A percentile compares a stretch with the other conserved stretches of the same genome.
phyloP scores from a whole-genome alignment of 2,113 vertebrate genomes.

The Oryzias woworae region DNA sequence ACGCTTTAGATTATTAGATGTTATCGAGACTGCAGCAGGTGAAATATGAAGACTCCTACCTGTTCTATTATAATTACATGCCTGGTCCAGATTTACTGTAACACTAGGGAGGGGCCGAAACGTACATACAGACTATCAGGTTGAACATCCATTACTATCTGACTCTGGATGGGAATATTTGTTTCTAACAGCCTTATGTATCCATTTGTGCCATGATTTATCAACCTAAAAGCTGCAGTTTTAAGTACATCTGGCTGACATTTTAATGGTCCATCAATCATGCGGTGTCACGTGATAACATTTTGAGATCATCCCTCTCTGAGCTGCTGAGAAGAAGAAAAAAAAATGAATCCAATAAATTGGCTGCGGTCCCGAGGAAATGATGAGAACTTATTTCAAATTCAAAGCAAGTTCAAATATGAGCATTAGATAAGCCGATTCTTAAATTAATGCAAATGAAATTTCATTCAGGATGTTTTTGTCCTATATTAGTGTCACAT shows the following conservation, averaged over 20 bases:
- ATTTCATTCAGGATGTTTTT: conserved; percentile 67
- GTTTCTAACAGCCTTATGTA: conserved; percentile 71
- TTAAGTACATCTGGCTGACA: conserved; percentile 72
- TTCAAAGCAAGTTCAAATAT: conserved; percentile 70
- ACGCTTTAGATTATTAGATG: conserved; percentile 83
- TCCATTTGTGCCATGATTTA: conserved; percentile 72
- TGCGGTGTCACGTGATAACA: conserved; percentile 66
- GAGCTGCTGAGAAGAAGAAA: conserved; percentile 22
- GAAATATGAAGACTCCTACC: conserved; percentile 82
- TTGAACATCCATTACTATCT: conserved; percentile 63
- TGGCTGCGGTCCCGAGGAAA: conserved; percentile 70
- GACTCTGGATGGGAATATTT: conserved; percentile 64
- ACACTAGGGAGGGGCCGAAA: conserved; percentile 23
- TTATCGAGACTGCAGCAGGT: conserved; percentile 77
- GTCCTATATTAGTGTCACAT: conserved; percentile 54
- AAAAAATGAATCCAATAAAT: conserved; percentile 61
- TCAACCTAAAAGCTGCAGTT: conserved; percentile 69
- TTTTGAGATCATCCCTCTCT: conserved; percentile 65
- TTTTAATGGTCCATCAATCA: conserved; percentile 75
- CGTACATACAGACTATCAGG: conserved; percentile 48
- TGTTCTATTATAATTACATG: conserved; percentile 76
- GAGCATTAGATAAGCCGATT: conserved; percentile 67
- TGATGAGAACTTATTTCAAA: conserved; percentile 68
- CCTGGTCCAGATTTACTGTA: conserved; percentile 50
- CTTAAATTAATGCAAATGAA: conserved; percentile 72